phyloP scores from a whole-genome alignment of 1,140 invertebrate genomes.

The Mycetomoellerius zeteki region DNA sequence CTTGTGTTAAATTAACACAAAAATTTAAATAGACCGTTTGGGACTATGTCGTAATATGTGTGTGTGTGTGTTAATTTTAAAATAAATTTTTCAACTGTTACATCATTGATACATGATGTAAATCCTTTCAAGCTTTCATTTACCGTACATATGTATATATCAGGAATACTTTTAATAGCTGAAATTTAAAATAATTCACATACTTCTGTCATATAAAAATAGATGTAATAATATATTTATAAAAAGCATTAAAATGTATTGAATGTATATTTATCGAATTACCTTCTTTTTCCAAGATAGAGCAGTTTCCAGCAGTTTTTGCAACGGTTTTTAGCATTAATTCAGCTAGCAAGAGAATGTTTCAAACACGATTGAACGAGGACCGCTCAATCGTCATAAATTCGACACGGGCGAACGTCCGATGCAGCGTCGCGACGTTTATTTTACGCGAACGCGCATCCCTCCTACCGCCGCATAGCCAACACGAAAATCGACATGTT shows the following conservation, averaged over 20 bases:
- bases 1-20: too few species aligned
- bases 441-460: constrained; percentile 38
- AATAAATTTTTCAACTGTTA: too few species aligned
- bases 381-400: constrained; percentile 53
- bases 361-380: constrained; percentile 39
- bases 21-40: too few species aligned
- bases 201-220: neutral
- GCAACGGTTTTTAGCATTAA: constrained; percentile 26
- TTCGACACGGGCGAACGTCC: constrained; percentile 14
- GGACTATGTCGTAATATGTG: too few species aligned
- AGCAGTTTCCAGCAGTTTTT: constrained; percentile 5
- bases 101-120: neutral
- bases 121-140: neutral
- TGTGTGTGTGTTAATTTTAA: too few species aligned
- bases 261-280: neutral
- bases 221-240: neutral
- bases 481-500: constrained; percentile 56
- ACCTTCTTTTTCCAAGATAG: neutral
- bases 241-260: neutral
- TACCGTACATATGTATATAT: neutral
- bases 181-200: neutral
- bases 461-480: neutral
- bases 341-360: constrained; percentile 19
- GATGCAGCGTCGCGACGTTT: constrained; percentile 50
- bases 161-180: neutral